Conservation (phyloP, 53 echinoderm and acorn worm species). For the Echinometra lucunter region DNA sequence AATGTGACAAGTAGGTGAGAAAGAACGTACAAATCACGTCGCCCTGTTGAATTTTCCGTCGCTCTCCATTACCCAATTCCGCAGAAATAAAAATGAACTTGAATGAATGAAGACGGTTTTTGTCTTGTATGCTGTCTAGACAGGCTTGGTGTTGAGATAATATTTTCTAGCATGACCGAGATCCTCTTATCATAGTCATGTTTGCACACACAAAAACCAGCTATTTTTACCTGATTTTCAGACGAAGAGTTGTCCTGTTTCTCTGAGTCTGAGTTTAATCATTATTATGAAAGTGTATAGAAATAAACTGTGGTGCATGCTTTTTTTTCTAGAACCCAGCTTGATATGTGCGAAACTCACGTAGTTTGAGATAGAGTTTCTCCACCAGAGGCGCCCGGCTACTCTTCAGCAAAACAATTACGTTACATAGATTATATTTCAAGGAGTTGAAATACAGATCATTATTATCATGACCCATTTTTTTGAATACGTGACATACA, state of each 20-base stretch:
- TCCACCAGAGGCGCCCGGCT: neutral
- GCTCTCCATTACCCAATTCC: neutral
- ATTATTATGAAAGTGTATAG: neutral
- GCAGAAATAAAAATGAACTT: neutral
- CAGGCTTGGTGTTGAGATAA: neutral
- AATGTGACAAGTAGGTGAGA: slow-evolving; percentile 24
- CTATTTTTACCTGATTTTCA: neutral
- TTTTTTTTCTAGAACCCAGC: neutral
- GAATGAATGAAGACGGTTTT: neutral
- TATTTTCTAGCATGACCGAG: neutral
- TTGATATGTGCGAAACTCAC: neutral
- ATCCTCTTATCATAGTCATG: neutral
- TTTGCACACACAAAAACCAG: neutral
- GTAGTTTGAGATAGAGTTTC: neutral
- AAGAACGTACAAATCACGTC: slow-evolving; percentile 36
- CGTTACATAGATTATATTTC: neutral
- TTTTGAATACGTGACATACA: neutral
- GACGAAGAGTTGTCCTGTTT: neutral
- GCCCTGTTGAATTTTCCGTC: neutral
- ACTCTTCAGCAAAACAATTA: neutral
- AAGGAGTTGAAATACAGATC: neutral
- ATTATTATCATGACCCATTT: neutral
- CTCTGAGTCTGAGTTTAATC: neutral
- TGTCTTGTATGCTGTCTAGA: slow-evolving; percentile 14
- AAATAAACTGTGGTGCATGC: neutral